Evolutionary conservation across 2,113 vertebrate genomes (phyloP), one percentile per base, ranked within the genome.

Genomic region (Paramormyrops kingsleyae): DNA sequence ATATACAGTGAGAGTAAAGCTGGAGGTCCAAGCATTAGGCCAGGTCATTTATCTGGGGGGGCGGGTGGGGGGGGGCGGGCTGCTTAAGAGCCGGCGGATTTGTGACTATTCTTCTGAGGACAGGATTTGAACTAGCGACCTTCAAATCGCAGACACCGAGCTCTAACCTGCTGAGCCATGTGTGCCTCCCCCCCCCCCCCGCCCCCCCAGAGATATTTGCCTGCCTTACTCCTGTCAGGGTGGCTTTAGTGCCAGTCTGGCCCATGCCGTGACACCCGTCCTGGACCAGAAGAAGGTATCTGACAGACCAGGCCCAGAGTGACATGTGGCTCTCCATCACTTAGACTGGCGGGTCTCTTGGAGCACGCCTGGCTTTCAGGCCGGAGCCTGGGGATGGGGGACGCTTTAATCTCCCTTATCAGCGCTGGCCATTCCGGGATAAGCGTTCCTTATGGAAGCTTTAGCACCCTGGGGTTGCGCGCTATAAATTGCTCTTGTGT

Each of bases 401-500:
- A 53, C 1, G 2, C 50, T 47, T 80, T 52, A 80, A 47, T 50
- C 49, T 80, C n/a, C 50, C 10, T 53, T 39, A 47, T 89, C 31
- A 13, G 77, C 39, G 7, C 88, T 19, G 27, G 88, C 62, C 44
- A 47, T 59, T 24, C 83, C 13, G 52, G 80, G 50, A 19, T 17
- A 39, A 46, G 27, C 27, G 17, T 21, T 74, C 42, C 44, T 56
- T 47, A 19, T 10, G 53, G 86, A 31, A 50, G 27, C 19, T 27
- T 35, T 88, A 46, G 47, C 56, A n/a, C 88, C 4, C 27, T 5
- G 39, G 27, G 85, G 44, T 83, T 84, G 86, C 19, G 52, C 87
- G 70, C 42, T 84, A 66, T 42, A 53, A 88, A 88, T 80, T n/a
- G 7, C 74, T 13, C 56, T 77, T 89, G 89, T 89, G 5, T 52